These are phyloP conservation scores for Haliclona indistincta DNA, from an alignment of 37 sponge, comb jelly and placozoan genomes.

Conservation along the genomic window DNA sequence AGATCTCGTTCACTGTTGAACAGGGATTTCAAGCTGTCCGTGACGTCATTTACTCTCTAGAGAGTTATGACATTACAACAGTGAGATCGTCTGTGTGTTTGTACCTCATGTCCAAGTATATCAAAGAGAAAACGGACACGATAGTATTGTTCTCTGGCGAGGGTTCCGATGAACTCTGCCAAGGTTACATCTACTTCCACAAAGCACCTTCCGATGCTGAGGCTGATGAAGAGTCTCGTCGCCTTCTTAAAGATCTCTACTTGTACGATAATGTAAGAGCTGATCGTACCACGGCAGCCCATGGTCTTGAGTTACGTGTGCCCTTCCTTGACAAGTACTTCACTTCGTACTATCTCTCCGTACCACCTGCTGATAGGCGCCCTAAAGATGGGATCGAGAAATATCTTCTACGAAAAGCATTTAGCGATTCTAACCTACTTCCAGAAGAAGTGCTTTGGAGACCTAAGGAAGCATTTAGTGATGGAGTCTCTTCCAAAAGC, in stretches of 20 bases:
- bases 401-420: constrained; percentile 64
- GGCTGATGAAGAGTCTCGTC: constrained; percentile 36
- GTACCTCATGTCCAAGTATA: constrained; percentile 59
- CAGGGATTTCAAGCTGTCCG: constrained; percentile 57
- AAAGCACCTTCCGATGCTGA: constrained; percentile 48
- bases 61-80: constrained; percentile 63
- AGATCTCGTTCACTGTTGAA: constrained; percentile 52
- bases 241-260: constrained; percentile 60
- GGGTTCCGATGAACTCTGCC: constrained; percentile 69
- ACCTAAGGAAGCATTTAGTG: constrained; percentile 79
- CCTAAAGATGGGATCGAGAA: constrained; percentile 64
- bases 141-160: constrained; percentile 69
- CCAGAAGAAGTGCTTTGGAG: constrained; percentile 74
- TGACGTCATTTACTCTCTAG: constrained; percentile 69
- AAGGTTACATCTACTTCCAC: constrained; percentile 79
- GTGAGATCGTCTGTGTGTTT: constrained; percentile 49
- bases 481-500: constrained; percentile 41
- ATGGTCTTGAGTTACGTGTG: constrained; percentile 68
- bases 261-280: constrained; percentile 57
- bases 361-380: constrained; percentile 41
- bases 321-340: constrained; percentile 76
- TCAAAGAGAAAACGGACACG: constrained; percentile 41
- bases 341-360: constrained; percentile 46
- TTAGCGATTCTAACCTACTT: constrained; percentile 48
- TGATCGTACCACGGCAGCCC: constrained; percentile 65